Percentiles rank a stretch among this genome's conserved stretches.
phyloP scores from a whole-genome alignment of 2,113 vertebrate species.

The Chelonoidis abingdonii region DNA sequence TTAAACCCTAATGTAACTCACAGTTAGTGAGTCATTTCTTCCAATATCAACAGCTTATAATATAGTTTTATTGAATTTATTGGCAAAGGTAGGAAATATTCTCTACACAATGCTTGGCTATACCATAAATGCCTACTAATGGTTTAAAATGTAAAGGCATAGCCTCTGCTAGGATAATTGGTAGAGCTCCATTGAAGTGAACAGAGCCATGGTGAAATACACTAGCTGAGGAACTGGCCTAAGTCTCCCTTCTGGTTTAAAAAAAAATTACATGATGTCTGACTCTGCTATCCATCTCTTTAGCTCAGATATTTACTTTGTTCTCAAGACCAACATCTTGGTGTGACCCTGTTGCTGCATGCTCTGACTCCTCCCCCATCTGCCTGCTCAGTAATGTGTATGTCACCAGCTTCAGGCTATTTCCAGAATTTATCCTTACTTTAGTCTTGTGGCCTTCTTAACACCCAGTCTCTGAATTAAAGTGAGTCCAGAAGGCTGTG shows the following conservation, averaged over 20 bases:
- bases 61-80: not conserved
- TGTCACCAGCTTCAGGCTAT: fast-evolving
- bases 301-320: not conserved
- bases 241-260: not conserved
- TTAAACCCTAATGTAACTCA: not conserved
- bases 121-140: not conserved
- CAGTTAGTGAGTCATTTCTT: not conserved
- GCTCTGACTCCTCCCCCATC: fast-evolving
- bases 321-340: not conserved
- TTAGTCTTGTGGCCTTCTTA: not conserved
- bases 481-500: not conserved
- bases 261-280: not conserved
- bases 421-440: not conserved
- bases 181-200: not conserved
- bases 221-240: not conserved
- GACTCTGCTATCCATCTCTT: not conserved
- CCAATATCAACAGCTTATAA: not conserved
- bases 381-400: not conserved
- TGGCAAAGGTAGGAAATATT: not conserved
- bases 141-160: not conserved
- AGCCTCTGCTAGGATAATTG: no score
- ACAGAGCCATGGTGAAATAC: not conserved
- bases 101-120: not conserved
- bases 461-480: not conserved
- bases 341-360: not conserved